phyloP scores from a whole-genome alignment of 2,113 vertebrate genomes.

The Boulengeromyrus knoepffleri region DNA sequence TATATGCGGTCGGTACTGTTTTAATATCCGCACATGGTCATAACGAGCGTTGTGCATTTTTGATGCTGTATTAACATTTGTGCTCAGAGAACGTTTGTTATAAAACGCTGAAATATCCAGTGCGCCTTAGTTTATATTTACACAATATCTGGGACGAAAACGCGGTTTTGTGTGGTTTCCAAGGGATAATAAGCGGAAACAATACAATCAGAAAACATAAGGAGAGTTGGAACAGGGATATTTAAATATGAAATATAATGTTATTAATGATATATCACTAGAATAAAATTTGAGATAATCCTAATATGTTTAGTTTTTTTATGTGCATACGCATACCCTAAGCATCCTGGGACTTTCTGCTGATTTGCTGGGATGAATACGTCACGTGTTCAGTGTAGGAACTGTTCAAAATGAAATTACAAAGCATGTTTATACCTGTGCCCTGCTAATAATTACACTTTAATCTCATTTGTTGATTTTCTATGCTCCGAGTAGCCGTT shows the following conservation, averaged over 20 bases:
- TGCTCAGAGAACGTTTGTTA: not conserved
- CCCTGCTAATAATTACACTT: not conserved
- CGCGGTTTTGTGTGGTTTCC: not conserved
- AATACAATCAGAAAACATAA: not conserved
- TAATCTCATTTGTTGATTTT: not conserved
- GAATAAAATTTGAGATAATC: not conserved
- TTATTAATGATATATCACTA: not conserved
- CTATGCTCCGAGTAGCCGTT: not conserved
- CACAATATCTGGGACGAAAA: not conserved
- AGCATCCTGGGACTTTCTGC: not conserved
- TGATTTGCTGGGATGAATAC: not conserved
- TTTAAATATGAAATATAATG: not conserved
- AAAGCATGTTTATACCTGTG: not conserved
- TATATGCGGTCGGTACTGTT: not conserved
- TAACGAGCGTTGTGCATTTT: not conserved
- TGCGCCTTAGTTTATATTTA: not conserved
- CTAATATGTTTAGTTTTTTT: not conserved
- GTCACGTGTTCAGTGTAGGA: not conserved
- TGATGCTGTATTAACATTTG: not conserved
- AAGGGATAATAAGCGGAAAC: not conserved
- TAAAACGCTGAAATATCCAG: not conserved
- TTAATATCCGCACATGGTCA: not conserved
- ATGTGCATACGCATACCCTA: not conserved
- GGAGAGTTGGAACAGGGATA: not conserved
- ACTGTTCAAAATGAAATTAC: not conserved